phyloP scores from a whole-genome alignment of 2,113 vertebrate species.

The Burhinus oedicnemus region DNA sequence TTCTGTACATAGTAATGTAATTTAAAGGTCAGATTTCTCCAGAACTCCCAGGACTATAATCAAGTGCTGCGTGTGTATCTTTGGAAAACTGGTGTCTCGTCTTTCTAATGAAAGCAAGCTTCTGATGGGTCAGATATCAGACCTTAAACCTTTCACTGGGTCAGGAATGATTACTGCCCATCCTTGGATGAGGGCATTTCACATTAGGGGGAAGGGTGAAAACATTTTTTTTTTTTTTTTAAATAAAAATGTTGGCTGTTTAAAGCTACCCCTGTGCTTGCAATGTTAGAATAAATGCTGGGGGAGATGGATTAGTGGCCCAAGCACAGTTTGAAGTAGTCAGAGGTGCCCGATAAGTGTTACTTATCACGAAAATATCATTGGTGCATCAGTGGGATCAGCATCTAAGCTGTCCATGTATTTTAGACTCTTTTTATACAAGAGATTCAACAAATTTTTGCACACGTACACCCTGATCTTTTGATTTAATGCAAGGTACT shows the following conservation, averaged over 20 bases:
- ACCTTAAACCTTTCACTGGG: constrained; percentile 69
- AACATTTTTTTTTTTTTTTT: neutral
- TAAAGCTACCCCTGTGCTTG: neutral
- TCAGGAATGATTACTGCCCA: constrained; percentile 48
- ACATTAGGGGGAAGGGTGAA: constrained; percentile 1
- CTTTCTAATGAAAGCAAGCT: constrained; percentile 63
- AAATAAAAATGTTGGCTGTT: neutral
- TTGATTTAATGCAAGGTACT: neutral
- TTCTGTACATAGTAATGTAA: constrained; percentile 36
- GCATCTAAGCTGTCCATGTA: neutral
- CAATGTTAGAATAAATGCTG: constrained; percentile 22
- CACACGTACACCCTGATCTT: neutral
- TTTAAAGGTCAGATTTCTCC: constrained; percentile 66
- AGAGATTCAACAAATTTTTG: neutral
- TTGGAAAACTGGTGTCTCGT: constrained; percentile 56
- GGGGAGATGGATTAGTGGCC: constrained; percentile 21
- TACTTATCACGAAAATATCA: constrained; percentile 23
- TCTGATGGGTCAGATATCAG: constrained; percentile 63
- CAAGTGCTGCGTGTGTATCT: constrained; percentile 48
- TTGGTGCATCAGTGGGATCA: neutral
- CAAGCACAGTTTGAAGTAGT: constrained; percentile 26
- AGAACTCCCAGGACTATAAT: constrained; percentile 61
- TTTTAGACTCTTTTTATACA: neutral
- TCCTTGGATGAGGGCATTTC: constrained; percentile 28
- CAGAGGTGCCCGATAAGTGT: constrained; percentile 35